Evolutionary conservation across 2,797 vertebrate genomes (phyloP).

Genomic region (Syngnathus rostellatus): DNA sequence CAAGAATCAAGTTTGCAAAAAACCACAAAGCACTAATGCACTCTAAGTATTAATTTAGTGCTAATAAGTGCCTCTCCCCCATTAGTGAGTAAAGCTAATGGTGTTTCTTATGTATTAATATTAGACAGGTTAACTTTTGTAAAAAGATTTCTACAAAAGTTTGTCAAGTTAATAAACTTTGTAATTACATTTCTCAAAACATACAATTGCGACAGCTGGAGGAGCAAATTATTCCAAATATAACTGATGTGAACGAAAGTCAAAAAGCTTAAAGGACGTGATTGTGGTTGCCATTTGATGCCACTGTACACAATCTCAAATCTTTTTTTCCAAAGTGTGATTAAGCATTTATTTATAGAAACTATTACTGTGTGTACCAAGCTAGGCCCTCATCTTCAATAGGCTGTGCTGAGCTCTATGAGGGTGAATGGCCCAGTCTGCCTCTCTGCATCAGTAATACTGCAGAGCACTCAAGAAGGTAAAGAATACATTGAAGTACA

Average conservation of each 20-base stretch:
- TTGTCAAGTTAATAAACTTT: not conserved
- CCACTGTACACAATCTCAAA: not conserved
- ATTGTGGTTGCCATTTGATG: not conserved
- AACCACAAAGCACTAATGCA: too few relatives aligned
- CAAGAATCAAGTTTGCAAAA: too few relatives aligned
- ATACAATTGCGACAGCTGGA: not conserved
- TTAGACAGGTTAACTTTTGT: not conserved
- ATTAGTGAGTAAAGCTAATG: not conserved
- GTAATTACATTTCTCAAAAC: not conserved
- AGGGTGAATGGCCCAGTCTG: constrained; percentile 2
- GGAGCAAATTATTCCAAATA: not conserved
- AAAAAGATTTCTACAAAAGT: not conserved
- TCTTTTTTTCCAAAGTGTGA: not conserved
- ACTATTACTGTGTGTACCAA: not conserved
- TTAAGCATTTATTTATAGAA: not conserved
- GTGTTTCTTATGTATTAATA: not conserved
- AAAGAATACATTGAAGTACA: not conserved
- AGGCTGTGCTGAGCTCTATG: not conserved
- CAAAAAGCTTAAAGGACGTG: not conserved
- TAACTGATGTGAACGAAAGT: not conserved
- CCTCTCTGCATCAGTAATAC: constrained; percentile 3
- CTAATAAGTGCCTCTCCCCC: too few relatives aligned
- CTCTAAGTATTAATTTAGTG: too few relatives aligned
- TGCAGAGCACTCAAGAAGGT: not conserved
- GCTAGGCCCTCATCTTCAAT: constrained; percentile 2